phyloP scores from a whole-genome alignment of 2,113 vertebrate species.

The Stegastes partitus region DNA sequence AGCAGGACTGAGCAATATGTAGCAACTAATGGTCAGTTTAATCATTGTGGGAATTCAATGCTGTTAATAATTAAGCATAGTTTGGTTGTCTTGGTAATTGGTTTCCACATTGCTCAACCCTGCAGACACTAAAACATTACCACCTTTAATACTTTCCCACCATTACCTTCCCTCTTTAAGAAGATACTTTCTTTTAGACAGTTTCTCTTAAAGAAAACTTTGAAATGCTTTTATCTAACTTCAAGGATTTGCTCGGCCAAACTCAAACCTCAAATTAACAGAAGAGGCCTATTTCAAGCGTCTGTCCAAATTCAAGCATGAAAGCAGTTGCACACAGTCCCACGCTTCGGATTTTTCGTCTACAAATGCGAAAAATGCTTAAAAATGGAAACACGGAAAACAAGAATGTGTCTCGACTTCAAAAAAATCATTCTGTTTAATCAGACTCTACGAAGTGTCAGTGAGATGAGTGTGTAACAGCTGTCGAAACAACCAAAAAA shows the following conservation, averaged over 20 bases:
- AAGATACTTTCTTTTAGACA: conserved; percentile 20
- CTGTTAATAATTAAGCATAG: not conserved
- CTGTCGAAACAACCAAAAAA: conserved; percentile 31
- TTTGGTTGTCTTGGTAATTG: not conserved
- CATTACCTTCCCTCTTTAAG: not conserved
- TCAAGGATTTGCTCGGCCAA: conserved; percentile 36
- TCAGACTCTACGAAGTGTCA: conserved; percentile 10
- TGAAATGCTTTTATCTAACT: not conserved
- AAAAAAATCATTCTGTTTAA: conserved; percentile 8
- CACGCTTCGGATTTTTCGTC: not conserved
- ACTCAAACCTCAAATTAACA: conserved; percentile 25
- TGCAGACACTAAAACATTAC: not conserved
- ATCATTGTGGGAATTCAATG: not conserved
- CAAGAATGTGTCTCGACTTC: conserved; percentile 4
- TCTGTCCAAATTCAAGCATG: conserved; percentile 40
- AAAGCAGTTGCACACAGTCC: not conserved
- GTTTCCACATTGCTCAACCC: not conserved
- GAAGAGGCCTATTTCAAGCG: conserved; percentile 2
- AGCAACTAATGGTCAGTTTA: not conserved
- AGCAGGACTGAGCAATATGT: conserved; percentile 1
- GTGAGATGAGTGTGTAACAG: conserved; percentile 28
- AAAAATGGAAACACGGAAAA: not conserved
- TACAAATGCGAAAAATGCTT: conserved; percentile 15
- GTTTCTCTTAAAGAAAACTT: conserved; percentile 29
- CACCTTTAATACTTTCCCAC: not conserved